phyloP scores from a whole-genome alignment of 1,140 invertebrate genomes.

The Lithobius niger region DNA sequence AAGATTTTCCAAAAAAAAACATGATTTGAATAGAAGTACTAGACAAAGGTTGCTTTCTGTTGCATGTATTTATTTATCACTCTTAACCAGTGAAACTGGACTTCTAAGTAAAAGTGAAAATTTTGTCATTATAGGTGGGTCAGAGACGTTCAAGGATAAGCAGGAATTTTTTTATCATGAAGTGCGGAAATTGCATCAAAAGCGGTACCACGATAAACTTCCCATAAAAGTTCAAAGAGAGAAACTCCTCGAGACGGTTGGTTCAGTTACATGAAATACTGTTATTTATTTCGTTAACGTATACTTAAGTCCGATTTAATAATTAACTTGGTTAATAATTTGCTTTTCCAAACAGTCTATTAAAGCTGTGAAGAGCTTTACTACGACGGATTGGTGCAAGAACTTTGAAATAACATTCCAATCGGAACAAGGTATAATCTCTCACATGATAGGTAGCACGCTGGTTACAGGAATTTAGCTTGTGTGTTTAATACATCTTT shows the following conservation, averaged over 20 bases:
- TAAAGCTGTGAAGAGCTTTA: conserved; percentile 67
- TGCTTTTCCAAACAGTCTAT: conserved; percentile 27
- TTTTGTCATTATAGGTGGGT: conserved; percentile 46
- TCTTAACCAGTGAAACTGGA: neutral
- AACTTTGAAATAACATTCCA: conserved; percentile 85
- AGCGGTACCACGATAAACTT: conserved; percentile 65
- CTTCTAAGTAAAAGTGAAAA: neutral
- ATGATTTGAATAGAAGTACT: neutral
- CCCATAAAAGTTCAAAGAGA: conserved; percentile 64
- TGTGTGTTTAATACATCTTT: conserved; percentile 10
- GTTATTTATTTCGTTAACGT: too few relatives aligned
- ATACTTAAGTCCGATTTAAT: too few relatives aligned
- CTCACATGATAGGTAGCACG: neutral
- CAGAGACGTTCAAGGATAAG: conserved; percentile 90
- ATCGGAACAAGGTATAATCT: conserved; percentile 64
- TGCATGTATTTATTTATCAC: conserved; percentile 4
- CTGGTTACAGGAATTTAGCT: neutral
- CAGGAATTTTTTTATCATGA: conserved; percentile 91
- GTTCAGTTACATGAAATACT: conserved; percentile 13
- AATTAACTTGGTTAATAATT: neutral
- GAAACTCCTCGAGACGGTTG: conserved; percentile 61
- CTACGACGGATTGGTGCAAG: conserved; percentile 74
- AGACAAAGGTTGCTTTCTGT: conserved; percentile 3
- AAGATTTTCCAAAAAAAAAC: too few relatives aligned
- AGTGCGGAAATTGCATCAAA: conserved; percentile 68